A percentile compares a stretch with the other conserved stretches of the same genome.
phyloP scores from a whole-genome alignment of 2,113 vertebrate species.

The Piaya cayana region DNA sequence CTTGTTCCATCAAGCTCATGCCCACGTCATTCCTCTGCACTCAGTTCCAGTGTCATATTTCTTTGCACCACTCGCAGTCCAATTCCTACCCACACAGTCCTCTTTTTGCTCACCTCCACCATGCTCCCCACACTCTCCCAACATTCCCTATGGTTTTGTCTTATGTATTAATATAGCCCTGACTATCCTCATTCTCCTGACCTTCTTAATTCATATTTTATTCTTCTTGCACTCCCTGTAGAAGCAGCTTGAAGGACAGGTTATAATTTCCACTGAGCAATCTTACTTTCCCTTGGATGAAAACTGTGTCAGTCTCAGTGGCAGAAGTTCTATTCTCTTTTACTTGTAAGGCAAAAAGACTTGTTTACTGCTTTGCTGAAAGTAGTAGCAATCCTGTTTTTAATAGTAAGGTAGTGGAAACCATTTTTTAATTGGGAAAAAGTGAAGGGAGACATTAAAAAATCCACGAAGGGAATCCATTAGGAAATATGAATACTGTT shows the following conservation, averaged over 20 bases:
- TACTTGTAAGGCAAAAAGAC: neutral
- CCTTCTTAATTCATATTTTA: neutral
- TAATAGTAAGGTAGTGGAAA: neutral
- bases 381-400: neutral
- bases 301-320: neutral
- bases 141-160: neutral
- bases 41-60: neutral
- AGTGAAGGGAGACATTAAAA: neutral
- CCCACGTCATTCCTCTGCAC: accelerated
- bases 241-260: neutral
- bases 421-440: neutral
- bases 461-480: neutral
- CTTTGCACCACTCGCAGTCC: neutral
- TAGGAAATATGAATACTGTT: neutral
- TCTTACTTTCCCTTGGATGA: neutral
- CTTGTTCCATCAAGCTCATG: neutral
- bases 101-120: neutral
- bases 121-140: accelerated
- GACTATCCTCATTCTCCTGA: neutral
- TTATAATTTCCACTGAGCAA: neutral
- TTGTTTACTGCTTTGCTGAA: neutral
- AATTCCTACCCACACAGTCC: neutral
- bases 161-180: neutral
- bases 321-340: neutral
- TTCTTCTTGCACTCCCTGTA: neutral